phyloP scores from a whole-genome alignment of 2,888 invertebrate species.

The Morpho helenor region DNA sequence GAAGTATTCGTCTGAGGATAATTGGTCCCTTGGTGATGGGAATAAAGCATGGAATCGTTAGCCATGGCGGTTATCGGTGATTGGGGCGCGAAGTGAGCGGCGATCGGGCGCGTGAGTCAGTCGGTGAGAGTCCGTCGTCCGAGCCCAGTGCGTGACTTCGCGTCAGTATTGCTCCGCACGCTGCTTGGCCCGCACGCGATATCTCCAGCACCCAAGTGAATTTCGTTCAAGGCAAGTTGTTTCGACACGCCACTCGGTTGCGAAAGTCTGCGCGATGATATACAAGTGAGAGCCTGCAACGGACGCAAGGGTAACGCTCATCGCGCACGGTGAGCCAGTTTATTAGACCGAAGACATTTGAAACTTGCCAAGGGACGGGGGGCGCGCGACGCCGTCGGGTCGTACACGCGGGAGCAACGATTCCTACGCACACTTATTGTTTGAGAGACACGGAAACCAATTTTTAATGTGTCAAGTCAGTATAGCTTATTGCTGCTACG shows the following conservation, averaged over 20 bases:
- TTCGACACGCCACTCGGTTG: slow-evolving; percentile 73
- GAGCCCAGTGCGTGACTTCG: neutral
- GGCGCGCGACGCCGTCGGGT: slow-evolving; percentile 71
- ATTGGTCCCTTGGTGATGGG: slow-evolving; percentile 24
- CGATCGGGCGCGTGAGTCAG: slow-evolving; percentile 48
- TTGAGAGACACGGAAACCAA: slow-evolving; percentile 68
- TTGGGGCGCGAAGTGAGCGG: slow-evolving; percentile 53
- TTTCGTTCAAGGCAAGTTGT: slow-evolving; percentile 60
- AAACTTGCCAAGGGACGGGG: slow-evolving; percentile 70
- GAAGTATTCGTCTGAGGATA: slow-evolving; percentile 2
- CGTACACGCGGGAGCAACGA: slow-evolving; percentile 70
- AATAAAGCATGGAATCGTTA: slow-evolving; percentile 31
- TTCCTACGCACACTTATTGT: slow-evolving; percentile 59
- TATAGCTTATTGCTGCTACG: slow-evolving; percentile 78
- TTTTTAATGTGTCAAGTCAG: slow-evolving; percentile 79
- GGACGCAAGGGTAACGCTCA: slow-evolving; percentile 73
- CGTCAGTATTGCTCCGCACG: slow-evolving; percentile 14
- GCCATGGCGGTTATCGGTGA: slow-evolving; percentile 23
- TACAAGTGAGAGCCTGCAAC: slow-evolving; percentile 75
- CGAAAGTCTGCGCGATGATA: slow-evolving; percentile 79
- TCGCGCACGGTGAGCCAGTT: slow-evolving; percentile 75
- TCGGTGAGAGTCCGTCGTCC: slow-evolving; percentile 22
- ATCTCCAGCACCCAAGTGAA: slow-evolving; percentile 38
- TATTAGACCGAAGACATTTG: slow-evolving; percentile 67
- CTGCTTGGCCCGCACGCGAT: slow-evolving; percentile 35